phyloP scores from a whole-genome alignment of 2,113 vertebrate genomes.

The Erythrocercus mccallii region DNA sequence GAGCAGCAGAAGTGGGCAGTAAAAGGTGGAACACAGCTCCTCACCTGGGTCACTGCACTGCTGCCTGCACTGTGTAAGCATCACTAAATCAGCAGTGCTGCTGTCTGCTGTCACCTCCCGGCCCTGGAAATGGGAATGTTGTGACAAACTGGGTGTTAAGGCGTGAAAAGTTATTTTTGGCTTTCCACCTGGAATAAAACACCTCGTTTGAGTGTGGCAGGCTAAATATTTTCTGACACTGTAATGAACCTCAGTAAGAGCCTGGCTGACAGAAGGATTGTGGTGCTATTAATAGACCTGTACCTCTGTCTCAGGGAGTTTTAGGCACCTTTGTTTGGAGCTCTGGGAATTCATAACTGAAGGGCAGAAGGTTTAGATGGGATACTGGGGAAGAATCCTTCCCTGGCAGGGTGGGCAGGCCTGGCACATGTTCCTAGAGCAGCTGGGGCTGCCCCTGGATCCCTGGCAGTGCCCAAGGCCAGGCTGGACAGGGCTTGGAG shows the following conservation, averaged over 20 bases:
- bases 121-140: background rate
- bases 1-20: background rate
- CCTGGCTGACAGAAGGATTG: background rate
- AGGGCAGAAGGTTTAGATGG: background rate
- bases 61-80: background rate
- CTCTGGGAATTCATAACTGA: background rate
- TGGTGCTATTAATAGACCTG: background rate
- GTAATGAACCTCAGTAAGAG: background rate
- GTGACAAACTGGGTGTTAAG: background rate
- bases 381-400: fast-evolving
- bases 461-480: background rate
- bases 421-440: background rate
- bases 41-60: background rate
- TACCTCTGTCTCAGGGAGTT: background rate
- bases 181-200: background rate
- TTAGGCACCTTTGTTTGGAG: background rate
- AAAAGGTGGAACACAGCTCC: fast-evolving
- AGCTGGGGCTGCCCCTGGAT: background rate
- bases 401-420: fast-evolving
- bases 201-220: background rate
- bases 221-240: background rate
- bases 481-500: background rate
- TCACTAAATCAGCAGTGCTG: background rate
- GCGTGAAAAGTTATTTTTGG: background rate
- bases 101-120: background rate